Evolutionary conservation across 2,113 vertebrate species (phyloP).

Genomic region (Pelmatolapia mariae): DNA sequence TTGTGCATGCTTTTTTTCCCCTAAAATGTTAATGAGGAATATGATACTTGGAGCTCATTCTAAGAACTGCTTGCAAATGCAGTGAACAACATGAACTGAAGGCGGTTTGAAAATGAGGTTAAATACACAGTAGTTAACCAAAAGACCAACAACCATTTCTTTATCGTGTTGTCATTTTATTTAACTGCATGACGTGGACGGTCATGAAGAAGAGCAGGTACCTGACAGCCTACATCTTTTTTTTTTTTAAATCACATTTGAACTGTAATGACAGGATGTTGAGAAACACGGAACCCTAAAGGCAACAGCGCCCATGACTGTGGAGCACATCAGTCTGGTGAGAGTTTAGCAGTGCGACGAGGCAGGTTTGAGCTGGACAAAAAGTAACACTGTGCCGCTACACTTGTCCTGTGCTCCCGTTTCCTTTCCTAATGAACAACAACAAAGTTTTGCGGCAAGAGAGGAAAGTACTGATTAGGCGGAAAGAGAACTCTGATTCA

Average conservation of each 20-base stretch:
- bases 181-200: background rate
- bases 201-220: background rate
- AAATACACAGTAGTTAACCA: background rate
- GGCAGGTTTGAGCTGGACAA: background rate
- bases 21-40: background rate
- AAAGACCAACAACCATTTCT: background rate
- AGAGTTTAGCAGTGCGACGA: background rate
- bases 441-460: slow-evolving; percentile 29
- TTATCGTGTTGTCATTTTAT: background rate
- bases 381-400: background rate
- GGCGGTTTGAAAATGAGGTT: background rate
- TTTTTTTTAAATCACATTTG: background rate
- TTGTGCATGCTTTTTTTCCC: background rate
- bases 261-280: background rate
- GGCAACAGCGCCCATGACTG: slow-evolving; percentile 21
- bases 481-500: background rate
- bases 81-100: background rate
- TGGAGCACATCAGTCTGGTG: slow-evolving; percentile 12
- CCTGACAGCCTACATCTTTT: background rate
- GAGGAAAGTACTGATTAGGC: background rate
- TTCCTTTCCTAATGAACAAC: background rate
- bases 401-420: slow-evolving; percentile 2
- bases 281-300: background rate
- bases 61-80: background rate
- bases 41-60: background rate